A percentile compares a stretch with the other conserved stretches of the same genome.
Conservation (phyloP, 2,888 invertebrate genomes). For the Xestia sexstrigata region DNA sequence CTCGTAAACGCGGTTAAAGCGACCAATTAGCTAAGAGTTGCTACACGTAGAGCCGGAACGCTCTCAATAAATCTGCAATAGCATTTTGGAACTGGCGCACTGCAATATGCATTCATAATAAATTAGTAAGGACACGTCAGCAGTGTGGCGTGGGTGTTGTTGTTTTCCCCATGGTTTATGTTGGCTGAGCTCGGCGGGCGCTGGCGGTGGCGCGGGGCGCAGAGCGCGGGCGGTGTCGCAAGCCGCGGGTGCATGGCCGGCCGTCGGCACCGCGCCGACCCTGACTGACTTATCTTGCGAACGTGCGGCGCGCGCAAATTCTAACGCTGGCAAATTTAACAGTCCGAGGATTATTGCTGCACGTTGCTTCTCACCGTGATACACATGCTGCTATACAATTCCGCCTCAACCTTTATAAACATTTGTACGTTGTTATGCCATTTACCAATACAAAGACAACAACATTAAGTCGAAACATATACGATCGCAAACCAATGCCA, state of each 20-base stretch:
- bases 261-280: slow-evolving; percentile 90
- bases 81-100: slow-evolving; percentile 72
- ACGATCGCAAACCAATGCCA: slow-evolving; percentile 63
- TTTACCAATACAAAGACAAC: slow-evolving; percentile 28
- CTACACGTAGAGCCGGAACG: slow-evolving; percentile 51
- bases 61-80: slow-evolving; percentile 70
- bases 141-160: slow-evolving; percentile 76
- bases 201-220: slow-evolving; percentile 62
- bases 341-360: slow-evolving; percentile 80
- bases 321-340: slow-evolving; percentile 88
- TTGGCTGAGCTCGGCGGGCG: slow-evolving; percentile 70
- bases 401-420: slow-evolving; percentile 17
- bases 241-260: slow-evolving; percentile 89
- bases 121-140: slow-evolving; percentile 76
- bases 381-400: slow-evolving; percentile 38
- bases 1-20: slow-evolving; percentile 34
- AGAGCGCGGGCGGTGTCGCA: slow-evolving; percentile 80
- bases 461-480: slow-evolving; percentile 14
- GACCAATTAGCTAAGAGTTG: slow-evolving; percentile 44
- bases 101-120: slow-evolving; percentile 76
- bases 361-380: slow-evolving; percentile 63
- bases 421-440: slow-evolving; percentile 14
- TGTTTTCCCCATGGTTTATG: slow-evolving; percentile 81
- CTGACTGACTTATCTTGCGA: slow-evolving; percentile 90
- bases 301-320: slow-evolving; percentile 90